phyloP scores from a whole-genome alignment of 2,797 vertebrate genomes.

The Melopsittacus undulatus region DNA sequence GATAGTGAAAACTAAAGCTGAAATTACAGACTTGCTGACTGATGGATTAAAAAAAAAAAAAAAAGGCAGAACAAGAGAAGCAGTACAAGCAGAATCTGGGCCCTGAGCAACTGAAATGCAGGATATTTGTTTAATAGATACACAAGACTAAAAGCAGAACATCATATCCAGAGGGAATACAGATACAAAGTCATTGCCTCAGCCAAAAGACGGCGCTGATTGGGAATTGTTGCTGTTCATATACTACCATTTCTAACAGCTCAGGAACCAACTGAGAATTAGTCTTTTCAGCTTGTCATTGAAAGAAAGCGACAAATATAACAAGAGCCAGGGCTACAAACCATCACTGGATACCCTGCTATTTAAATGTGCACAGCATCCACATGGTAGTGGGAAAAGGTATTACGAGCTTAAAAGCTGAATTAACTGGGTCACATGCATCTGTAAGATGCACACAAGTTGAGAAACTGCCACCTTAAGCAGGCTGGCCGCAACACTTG shows the following conservation, averaged over 20 bases:
- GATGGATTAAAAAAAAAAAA: not conserved
- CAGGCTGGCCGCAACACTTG: fast-evolving
- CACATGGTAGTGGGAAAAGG: fast-evolving
- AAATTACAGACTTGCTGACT: not conserved
- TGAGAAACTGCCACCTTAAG: not conserved
- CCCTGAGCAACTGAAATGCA: not conserved
- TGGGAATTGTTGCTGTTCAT: not conserved
- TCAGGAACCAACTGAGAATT: not conserved
- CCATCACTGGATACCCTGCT: not conserved
- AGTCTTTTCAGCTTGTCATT: not conserved
- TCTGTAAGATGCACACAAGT: fast-evolving
- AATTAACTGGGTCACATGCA: fast-evolving
- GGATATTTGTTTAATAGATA: not conserved
- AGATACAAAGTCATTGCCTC: not conserved
- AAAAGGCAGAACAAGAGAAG: not conserved
- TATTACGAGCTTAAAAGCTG: not conserved
- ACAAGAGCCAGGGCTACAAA: not conserved
- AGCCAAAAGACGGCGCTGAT: fast-evolving
- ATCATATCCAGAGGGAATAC: not conserved
- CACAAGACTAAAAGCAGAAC: not conserved
- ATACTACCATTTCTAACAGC: not conserved
- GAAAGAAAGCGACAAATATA: not conserved
- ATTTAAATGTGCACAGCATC: fast-evolving
- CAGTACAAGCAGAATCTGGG: not conserved
- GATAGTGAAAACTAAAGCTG: not conserved